Evolutionary conservation across 2,888 invertebrate genomes (phyloP), one percentile per base, ranked within the genome.

Genomic region (Chrysotoxum bicinctum): DNA sequence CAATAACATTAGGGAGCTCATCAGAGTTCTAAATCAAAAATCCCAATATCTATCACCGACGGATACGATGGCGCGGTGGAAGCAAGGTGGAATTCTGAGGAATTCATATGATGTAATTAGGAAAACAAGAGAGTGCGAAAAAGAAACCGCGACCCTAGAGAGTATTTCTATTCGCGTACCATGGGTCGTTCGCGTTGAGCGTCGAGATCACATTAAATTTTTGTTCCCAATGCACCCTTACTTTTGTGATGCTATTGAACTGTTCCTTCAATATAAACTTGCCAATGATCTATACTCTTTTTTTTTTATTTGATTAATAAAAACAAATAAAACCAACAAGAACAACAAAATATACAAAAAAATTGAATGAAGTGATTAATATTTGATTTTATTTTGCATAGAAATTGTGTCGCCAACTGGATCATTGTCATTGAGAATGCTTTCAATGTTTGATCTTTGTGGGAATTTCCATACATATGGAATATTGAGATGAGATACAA

Each of bases 381-480:
- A 75, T 58, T 72, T 80, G 43, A n/a, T 78, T 69, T 83, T 64
- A 48, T 60, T 75, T 75, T 52, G 74, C 43, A 26, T 40, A 76
- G 75, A 80, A 80, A 76, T 69, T 76, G 72, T 84, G 80, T 84
- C 84, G 80, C 75, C 79, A 79, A 74, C 74, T 79, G 79, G 74
- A 84, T 79, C 79, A 69, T 68, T 64, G 54, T 64, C 40, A 76
- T 48, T 21, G 54, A 56, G 73, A 82, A 69, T 69, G 75, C 74
- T 68, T 79, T 79, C 75, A 79, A 66, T 84, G 75, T 70, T 66
- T 80, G 84, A 84, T 84, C 84, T 84, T 66, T 54, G 43, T 75
- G 58, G 80, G 80, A 72, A 76, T 84, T 84, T 80, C 84, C 80
- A 73, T 35, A 32, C 75, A 75, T 54, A 60, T 80, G 72, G 52